A percentile compares a stretch with the other conserved stretches of the same genome.
These are phyloP conservation scores for Seriola dumerili DNA, from an alignment of 2,113 vertebrate species.

Conservation along the genomic window DNA sequence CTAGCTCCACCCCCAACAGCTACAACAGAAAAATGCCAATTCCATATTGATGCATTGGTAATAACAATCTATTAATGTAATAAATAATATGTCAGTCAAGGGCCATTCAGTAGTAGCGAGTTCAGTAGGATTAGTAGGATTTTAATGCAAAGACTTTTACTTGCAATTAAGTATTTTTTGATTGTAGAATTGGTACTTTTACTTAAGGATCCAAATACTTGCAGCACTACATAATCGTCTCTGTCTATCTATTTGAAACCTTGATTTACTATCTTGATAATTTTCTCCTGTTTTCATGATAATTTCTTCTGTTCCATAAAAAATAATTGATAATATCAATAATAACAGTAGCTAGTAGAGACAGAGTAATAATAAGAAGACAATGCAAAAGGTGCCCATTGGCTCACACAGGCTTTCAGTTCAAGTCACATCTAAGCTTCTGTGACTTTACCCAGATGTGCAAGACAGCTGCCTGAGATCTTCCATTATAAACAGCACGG, in stretches of 20 bases:
- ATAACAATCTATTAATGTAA: no score
- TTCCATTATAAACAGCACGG: constrained; percentile 53
- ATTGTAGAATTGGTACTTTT: no score
- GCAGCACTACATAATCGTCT: neutral
- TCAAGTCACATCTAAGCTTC: constrained; percentile 17
- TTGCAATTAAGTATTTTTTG: no score
- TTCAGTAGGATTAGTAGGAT: no score
- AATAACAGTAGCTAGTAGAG: neutral
- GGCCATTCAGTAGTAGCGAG: no score
- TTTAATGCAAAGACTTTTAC: no score
- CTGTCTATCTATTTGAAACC: neutral
- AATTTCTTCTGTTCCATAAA: neutral
- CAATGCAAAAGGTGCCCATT: neutral
- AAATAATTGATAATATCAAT: neutral
- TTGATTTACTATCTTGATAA: neutral
- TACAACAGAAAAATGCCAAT: no score
- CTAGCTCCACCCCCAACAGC: no score
- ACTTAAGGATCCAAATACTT: neutral
- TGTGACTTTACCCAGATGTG: constrained; percentile 51
- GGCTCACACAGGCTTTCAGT: constrained; percentile 13
- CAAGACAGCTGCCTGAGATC: constrained; percentile 62
- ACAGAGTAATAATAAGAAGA: neutral
- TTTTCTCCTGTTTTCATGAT: neutral
- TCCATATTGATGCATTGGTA: no score
- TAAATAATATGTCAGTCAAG: no score